phyloP scores from a whole-genome alignment of 2,113 vertebrate species.

The Crypturellus undulatus region DNA sequence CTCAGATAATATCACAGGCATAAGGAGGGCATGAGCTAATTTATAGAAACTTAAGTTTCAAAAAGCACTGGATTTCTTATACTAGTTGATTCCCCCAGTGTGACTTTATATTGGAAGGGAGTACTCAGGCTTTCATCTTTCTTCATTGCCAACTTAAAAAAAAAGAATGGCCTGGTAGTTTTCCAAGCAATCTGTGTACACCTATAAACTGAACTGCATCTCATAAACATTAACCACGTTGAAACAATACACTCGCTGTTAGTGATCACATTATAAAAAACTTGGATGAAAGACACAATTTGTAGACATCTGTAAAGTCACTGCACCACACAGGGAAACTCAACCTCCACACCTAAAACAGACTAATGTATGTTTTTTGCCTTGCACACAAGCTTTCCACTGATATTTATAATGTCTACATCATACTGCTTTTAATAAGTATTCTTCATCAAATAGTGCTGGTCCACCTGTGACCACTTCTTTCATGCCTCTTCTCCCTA shows the following conservation, averaged over 20 bases:
- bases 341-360: neutral
- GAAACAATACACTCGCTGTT: constrained; percentile 45
- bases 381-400: neutral
- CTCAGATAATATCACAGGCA: neutral
- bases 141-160: neutral
- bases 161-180: constrained; percentile 24
- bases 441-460: neutral
- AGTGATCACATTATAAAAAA: constrained; percentile 31
- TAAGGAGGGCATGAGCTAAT: neutral
- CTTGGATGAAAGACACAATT: constrained; percentile 49
- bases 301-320: constrained; percentile 41
- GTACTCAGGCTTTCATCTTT: neutral
- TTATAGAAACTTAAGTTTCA: neutral
- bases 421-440: neutral
- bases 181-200: constrained; percentile 45
- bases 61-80: neutral
- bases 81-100: neutral
- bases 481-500: neutral
- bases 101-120: neutral
- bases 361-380: neutral
- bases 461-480: neutral
- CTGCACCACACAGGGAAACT: neutral
- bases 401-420: neutral
- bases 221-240: constrained; percentile 44
- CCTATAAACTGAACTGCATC: constrained; percentile 58